Conservation (phyloP, 2,888 invertebrate genomes). For the Campoplex capitator region DNA sequence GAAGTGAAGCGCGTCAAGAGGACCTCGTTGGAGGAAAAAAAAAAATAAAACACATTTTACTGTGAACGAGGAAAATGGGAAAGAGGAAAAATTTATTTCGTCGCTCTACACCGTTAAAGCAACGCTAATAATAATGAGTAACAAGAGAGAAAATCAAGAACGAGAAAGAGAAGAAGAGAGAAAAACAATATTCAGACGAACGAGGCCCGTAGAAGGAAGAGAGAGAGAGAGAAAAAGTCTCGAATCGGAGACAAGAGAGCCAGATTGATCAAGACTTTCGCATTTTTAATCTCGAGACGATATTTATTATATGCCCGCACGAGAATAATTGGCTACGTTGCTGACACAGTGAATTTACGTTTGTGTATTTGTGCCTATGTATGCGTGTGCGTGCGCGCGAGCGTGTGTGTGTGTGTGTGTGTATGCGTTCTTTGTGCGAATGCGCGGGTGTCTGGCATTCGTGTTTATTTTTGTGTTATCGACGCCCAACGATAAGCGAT, state of each 20-base stretch:
- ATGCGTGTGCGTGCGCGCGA: background rate
- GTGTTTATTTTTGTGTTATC: conserved; percentile 48
- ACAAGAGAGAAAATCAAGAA: background rate
- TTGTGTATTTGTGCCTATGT: conserved; percentile 21
- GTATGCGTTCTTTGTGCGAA: conserved; percentile 1
- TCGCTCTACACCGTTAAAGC: conserved; percentile 83
- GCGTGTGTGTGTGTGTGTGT: background rate
- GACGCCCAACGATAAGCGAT: conserved; percentile 58
- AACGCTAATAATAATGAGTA: conserved; percentile 78
- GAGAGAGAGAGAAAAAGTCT: conserved; percentile 63
- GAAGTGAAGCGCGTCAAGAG: conserved; percentile 58
- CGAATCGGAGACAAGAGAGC: conserved; percentile 60
- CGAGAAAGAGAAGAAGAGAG: background rate
- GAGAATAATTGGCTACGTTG: conserved; percentile 49
- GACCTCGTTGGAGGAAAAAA: conserved; percentile 55
- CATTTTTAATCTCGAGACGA: conserved; percentile 29
- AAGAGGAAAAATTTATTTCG: conserved; percentile 78
- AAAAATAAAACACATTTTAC: conserved; percentile 50
- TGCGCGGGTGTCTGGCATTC: conserved; percentile 9
- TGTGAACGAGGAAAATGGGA: conserved; percentile 29
- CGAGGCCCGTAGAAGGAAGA: background rate
- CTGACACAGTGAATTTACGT: conserved; percentile 26
- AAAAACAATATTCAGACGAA: conserved; percentile 11
- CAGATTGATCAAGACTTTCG: conserved; percentile 32
- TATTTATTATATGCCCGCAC: conserved; percentile 26